These are phyloP conservation scores for Sinosuthora webbiana DNA, from an alignment of 2,113 vertebrate genomes.

Conservation along the genomic window DNA sequence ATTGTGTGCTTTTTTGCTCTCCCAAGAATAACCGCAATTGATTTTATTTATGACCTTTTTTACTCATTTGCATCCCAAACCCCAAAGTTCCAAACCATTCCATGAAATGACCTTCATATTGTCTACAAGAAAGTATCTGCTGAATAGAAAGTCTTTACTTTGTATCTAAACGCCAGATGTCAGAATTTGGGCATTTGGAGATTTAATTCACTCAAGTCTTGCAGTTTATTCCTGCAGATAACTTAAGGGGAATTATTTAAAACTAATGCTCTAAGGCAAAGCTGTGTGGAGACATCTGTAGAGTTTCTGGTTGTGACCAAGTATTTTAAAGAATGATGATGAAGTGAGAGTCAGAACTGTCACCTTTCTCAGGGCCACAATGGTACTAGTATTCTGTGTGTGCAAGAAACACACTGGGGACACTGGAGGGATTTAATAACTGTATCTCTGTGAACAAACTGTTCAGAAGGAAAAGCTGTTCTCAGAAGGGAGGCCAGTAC, in stretches of 20 bases:
- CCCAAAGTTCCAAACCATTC: neutral
- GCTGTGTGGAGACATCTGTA: neutral
- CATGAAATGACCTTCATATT: neutral
- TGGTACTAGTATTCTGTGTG: constrained; percentile 8
- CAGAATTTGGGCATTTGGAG: neutral
- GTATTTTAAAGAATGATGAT: constrained; percentile 54
- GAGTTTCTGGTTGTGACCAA: neutral
- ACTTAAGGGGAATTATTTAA: neutral
- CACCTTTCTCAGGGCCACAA: constrained; percentile 40
- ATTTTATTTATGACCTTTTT: neutral
- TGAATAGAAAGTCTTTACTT: neutral
- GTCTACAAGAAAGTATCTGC: neutral
- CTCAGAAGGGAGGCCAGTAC: neutral
- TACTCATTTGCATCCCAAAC: neutral
- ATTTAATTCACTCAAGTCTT: neutral
- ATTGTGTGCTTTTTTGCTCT: neutral
- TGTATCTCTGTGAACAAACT: neutral
- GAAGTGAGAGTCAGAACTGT: constrained; percentile 58
- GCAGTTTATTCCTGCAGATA: neutral
- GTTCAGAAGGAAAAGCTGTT: neutral
- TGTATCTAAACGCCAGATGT: neutral
- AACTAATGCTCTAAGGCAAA: neutral
- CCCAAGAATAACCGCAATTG: neutral
- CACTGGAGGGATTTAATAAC: constrained; percentile 5
- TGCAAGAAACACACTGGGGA: neutral